These are phyloP conservation scores for Gambelia wislizenii DNA, from an alignment of 2,797 vertebrate genomes.

Conservation along the genomic window DNA sequence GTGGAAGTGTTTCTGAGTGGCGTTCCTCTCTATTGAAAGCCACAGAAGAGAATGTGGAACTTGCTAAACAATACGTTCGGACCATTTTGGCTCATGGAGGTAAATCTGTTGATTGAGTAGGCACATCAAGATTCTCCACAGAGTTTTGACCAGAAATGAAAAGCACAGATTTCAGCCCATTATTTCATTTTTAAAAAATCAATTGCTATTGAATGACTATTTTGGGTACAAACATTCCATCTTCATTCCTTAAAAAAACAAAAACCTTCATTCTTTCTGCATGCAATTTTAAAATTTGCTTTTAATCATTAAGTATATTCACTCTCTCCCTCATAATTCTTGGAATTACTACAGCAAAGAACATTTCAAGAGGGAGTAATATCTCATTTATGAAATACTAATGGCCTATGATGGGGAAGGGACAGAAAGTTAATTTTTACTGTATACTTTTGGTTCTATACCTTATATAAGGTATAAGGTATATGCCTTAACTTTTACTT, in stretches of 20 bases:
- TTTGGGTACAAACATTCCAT: neutral
- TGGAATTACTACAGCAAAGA: no score
- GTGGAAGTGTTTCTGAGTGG: conserved; percentile 67
- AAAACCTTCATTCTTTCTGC: neutral
- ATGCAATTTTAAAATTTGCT: neutral
- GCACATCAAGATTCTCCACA: neutral
- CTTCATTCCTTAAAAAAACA: neutral
- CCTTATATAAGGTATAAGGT: neutral
- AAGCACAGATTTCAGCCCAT: neutral
- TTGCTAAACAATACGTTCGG: conserved; percentile 77
- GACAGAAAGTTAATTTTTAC: neutral
- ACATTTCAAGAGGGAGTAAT: no score
- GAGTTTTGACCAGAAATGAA: neutral
- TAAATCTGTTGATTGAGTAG: conserved; percentile 51
- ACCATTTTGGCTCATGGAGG: conserved; percentile 69
- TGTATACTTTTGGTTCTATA: neutral
- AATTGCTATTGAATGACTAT: neutral
- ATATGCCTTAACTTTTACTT: neutral
- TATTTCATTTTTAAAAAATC: neutral
- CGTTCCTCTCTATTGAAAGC: conserved; percentile 79
- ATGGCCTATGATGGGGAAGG: no score
- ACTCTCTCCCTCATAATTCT: no score
- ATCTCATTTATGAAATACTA: no score
- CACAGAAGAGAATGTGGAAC: conserved; percentile 75
- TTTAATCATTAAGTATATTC: neutral